Percentiles rank a stretch among this genome's conserved stretches.
Evolutionary conservation across 2,113 vertebrate genomes (phyloP).

Genomic region (Amblyornis subalaris): DNA sequence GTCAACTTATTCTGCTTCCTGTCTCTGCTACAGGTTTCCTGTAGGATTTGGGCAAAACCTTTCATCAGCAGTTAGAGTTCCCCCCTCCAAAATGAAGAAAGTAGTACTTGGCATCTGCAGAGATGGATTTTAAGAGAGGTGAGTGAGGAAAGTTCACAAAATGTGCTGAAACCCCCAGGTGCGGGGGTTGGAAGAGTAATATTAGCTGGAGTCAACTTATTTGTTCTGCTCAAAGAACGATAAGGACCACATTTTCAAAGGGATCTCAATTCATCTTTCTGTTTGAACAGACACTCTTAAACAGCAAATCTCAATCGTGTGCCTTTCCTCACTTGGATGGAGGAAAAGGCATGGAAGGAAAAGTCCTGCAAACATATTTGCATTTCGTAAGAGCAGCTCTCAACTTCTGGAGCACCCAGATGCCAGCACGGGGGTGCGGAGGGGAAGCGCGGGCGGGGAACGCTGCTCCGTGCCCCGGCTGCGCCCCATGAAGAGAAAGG

Average conservation of each 20-base stretch:
- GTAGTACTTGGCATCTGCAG: background rate
- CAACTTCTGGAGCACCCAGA: background rate
- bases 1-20: background rate
- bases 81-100: background rate
- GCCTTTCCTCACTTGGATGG: background rate
- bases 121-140: background rate
- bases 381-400: background rate
- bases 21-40: background rate
- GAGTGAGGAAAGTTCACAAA: background rate
- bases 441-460: background rate
- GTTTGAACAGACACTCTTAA: background rate
- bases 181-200: background rate
- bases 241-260: background rate
- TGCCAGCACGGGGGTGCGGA: background rate
- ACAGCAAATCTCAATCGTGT: background rate
- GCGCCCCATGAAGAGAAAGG: fast-evolving
- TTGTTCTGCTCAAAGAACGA: background rate
- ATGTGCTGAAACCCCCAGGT: background rate
- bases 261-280: background rate
- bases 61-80: background rate
- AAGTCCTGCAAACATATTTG: background rate
- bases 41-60: background rate
- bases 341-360: background rate
- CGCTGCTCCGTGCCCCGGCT: background rate
- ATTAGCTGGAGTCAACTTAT: background rate